Base-by-base conservation (phyloP, 2,113 vertebrate genomes). In the Sphaerodactylus townsendi region DNA sequence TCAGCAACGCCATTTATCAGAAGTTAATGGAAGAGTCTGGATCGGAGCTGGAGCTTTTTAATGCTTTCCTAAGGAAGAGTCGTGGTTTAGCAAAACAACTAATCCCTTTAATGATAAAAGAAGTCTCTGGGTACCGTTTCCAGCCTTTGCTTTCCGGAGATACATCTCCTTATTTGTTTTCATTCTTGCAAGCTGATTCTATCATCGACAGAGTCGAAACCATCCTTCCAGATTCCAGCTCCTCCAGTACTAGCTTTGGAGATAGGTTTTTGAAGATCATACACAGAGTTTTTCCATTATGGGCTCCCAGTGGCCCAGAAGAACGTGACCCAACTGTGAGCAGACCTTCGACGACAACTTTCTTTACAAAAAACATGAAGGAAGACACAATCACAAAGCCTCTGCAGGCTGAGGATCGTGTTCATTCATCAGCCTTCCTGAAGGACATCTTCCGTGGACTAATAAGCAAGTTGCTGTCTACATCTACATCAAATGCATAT, bases 201-300 rank as follows among this genome's bases (percentile, higher is more conserved):
- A 84, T 84, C 41, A 39, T 84, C 5, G 83, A 84, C 50, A 33
- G 83, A 71, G 75, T 84, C 1, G 66, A 84, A 46, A 84, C 83
- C 25, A 41, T 84, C 39, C 83, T 84, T 1, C 66, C 83, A 46
- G 76, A 71, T 17, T 23, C 83, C 3, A 25, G 75, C 2, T 77
- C 50, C 37, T 37, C 83, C 9, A n/a, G 65, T 10, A 44, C 37
- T 19, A 25, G 70, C 23, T 78, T 84, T 41, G 66, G 75, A 46
- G 75, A 84, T 2, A 84, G 62, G 76, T 84, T 84, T 30, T n/a
- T 33, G 21, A 84, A 84, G 53, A 48, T 84, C 53, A 19, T 84
- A 17, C 75, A 33, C n/a, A 37, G 75, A 37, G 64, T 84, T 35
- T 84, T 84, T 62, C 83, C 83, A 3, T 62, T n/a, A 7, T 66